These are phyloP conservation scores for Noctilio leporinus DNA, from an alignment of 2,113 vertebrate genomes.

Conservation along the genomic window DNA sequence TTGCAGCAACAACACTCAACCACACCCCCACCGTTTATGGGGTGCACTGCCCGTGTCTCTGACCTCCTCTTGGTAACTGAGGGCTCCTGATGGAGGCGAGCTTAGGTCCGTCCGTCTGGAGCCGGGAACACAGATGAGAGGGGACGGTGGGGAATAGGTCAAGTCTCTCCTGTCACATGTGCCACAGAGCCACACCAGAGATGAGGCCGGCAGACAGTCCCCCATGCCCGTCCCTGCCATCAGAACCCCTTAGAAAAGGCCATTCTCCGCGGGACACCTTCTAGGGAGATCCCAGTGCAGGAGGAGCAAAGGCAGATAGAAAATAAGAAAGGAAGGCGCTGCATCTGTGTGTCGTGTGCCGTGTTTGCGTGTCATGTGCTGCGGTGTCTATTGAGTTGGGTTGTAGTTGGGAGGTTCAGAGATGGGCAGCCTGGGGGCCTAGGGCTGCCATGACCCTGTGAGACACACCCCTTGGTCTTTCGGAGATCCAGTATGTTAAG, in stretches of 20 bases:
- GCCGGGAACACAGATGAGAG: background rate
- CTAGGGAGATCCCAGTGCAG: background rate
- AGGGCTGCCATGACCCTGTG: accelerated
- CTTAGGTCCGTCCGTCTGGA: background rate
- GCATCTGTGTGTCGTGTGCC: background rate
- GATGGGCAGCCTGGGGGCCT: accelerated
- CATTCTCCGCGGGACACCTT: background rate
- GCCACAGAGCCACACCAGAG: background rate
- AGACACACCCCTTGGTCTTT: background rate
- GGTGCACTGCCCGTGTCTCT: background rate
- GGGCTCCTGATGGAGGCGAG: background rate
- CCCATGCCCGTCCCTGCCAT: accelerated
- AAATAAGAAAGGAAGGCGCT: background rate
- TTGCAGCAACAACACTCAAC: background rate
- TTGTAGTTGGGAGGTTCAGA: background rate
- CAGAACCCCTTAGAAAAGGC: background rate
- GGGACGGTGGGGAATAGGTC: background rate
- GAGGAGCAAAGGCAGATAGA: background rate
- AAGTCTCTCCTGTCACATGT: background rate
- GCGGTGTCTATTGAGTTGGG: background rate
- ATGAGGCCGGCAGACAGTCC: background rate
- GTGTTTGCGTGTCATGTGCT: background rate
- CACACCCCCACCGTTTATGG: accelerated
- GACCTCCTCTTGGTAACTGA: background rate
- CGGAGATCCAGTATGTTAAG: background rate